phyloP scores from a whole-genome alignment of 2,888 invertebrate genomes.

The Polymixis flavicincta region DNA sequence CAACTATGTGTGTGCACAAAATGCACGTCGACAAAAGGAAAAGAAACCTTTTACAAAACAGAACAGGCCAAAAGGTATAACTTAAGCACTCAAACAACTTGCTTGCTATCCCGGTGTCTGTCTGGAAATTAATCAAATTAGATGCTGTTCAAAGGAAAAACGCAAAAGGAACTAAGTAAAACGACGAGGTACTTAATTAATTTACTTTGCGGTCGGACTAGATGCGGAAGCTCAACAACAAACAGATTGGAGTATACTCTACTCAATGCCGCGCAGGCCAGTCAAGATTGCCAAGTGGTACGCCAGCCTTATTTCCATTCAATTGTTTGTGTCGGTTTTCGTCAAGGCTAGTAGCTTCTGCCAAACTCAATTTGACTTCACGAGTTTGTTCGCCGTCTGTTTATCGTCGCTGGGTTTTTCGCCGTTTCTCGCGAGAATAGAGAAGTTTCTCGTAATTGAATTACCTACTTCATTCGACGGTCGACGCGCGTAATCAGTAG shows the following conservation, averaged over 20 bases:
- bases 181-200: conserved; percentile 35
- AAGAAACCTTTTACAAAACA: not conserved
- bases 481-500: conserved; percentile 28
- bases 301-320: conserved; percentile 19
- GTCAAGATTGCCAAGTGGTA: conserved; percentile 19
- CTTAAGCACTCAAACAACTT: not conserved
- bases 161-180: conserved; percentile 25
- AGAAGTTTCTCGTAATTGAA: conserved; percentile 38
- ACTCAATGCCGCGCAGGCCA: not conserved
- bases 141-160: conserved; percentile 20
- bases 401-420: conserved; percentile 37
- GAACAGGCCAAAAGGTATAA: not conserved
- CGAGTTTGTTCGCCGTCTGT: conserved; percentile 44
- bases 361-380: conserved; percentile 54
- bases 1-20: not conserved
- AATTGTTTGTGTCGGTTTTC: conserved; percentile 38
- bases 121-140: conserved; percentile 36
- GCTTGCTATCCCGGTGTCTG: conserved; percentile 13
- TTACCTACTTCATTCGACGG: conserved; percentile 33
- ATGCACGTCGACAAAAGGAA: not conserved
- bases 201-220: conserved; percentile 12
- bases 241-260: conserved; percentile 16
- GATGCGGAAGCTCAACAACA: conserved; percentile 22
- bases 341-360: conserved; percentile 29
- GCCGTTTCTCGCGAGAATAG: conserved; percentile 9